Base-by-base conservation (phyloP, 2,888 invertebrate genomes). In the Noctua comes region DNA sequence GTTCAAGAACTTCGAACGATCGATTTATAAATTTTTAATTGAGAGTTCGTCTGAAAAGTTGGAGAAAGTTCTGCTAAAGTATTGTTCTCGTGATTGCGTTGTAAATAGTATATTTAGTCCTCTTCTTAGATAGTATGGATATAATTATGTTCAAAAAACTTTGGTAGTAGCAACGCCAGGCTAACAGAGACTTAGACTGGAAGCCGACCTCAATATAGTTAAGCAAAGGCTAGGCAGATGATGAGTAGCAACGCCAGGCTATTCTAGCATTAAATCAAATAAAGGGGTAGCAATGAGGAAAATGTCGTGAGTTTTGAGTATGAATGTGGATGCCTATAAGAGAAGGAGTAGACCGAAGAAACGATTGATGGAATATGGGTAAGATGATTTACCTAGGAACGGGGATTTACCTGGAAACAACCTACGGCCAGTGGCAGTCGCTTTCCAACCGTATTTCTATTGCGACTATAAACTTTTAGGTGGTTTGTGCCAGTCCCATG, bases 11-110 rank as follows among this genome's bases (percentile, higher is more conserved):
- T 74, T 46, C 24, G 54, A 59, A 66, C 68, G 65, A 86, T 79
- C 70, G 66, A 31, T 84, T 73, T 62, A 51, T 76, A 73, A n/a
- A 72, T 76, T 84, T 78, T 72, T 83, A 74, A 84, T 84, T 83
- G 73, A 73, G 68, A 64, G 48, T 65, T 62, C 27, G 64, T 76
- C 71, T 79, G 51, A 46, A 64, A 80, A 68, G 54, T 66, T 68
- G 43, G 21, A n/a, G n/a, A 11, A 65, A 62, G 73, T 70, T 62
- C 36, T 62, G 36, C 21, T 59, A 36, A 40, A 54, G 64, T 40
- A 40, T 73, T 73, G 36, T 78, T 78, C 21, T 79, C n/a, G 46
- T 59, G 65, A 82, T 51, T 48, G 48, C 48, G 31, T 48, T 59
- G 54, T 59, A 24, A 80, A 72, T 43, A 16, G 18, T 31, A 11